Evolutionary conservation across 1,140 invertebrate genomes (phyloP).

Genomic region (Lucilia cuprina): DNA sequence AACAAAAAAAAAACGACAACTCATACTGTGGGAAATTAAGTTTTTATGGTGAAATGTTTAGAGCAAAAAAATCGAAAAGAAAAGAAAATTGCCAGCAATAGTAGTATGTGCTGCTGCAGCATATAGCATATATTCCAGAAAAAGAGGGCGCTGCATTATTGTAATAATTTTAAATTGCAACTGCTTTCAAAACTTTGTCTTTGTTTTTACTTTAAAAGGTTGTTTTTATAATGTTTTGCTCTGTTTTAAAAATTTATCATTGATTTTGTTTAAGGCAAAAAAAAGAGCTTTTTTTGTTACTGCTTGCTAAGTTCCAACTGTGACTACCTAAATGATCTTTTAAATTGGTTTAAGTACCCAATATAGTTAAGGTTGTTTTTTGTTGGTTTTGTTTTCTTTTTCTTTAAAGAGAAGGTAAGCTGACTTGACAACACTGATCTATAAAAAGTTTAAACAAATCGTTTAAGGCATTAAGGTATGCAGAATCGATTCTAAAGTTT

Average conservation of each 20-base stretch:
- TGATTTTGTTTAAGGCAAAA: not conserved
- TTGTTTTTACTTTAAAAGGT: not conserved
- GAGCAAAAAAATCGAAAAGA: not conserved
- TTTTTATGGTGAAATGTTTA: not conserved
- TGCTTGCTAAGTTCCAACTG: not conserved
- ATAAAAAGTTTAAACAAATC: too few relatives aligned
- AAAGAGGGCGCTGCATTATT: constrained; percentile 2
- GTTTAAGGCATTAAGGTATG: too few relatives aligned
- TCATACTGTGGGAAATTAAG: not conserved
- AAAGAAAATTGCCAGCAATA: not conserved
- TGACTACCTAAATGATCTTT: not conserved
- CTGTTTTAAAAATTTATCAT: not conserved
- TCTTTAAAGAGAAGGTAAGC: too few relatives aligned
- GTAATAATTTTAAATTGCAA: constrained; percentile 15
- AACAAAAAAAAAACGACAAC: not conserved
- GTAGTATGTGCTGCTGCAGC: not conserved
- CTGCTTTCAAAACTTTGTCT: not conserved
- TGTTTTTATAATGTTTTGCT: not conserved
- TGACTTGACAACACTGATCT: too few relatives aligned
- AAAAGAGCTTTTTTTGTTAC: not conserved
- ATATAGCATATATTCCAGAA: not conserved
- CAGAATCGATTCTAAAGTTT: too few relatives aligned
- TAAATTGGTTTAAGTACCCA: not conserved
- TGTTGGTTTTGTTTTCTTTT: too few relatives aligned
- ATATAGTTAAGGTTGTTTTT: not conserved